Evolutionary conservation across 2,888 invertebrate species (phyloP).

Genomic region (Drosophila pseudotakahashii): DNA sequence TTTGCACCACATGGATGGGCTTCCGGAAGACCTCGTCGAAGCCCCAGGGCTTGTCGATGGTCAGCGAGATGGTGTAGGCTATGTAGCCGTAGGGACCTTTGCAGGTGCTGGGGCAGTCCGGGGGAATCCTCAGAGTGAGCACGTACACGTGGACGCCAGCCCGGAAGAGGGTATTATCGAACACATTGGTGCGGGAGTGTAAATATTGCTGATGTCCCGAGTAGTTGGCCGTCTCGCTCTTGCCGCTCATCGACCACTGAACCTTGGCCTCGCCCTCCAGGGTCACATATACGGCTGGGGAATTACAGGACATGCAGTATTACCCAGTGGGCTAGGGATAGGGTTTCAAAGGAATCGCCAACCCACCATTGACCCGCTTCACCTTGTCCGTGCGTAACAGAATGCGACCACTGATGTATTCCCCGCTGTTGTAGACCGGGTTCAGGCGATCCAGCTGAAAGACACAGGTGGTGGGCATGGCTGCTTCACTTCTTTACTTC

Average conservation of each 20-base stretch:
- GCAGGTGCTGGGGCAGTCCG: slow-evolving; percentile 90
- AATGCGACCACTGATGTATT: slow-evolving; percentile 79
- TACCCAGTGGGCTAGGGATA: background rate
- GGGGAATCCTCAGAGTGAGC: slow-evolving; percentile 87
- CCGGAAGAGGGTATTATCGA: slow-evolving; percentile 76
- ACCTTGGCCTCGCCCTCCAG: slow-evolving; percentile 82
- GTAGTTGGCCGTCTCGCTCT: slow-evolving; percentile 79
- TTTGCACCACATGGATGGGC: slow-evolving; percentile 90
- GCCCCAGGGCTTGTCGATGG: slow-evolving; percentile 92
- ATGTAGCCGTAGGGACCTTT: slow-evolving; percentile 90
- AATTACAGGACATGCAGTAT: slow-evolving; percentile 3
- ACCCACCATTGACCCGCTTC: slow-evolving; percentile 81
- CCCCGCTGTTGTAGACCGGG: slow-evolving; percentile 79
- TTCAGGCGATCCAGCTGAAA: slow-evolving; percentile 81
- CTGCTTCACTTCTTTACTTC: slow-evolving; percentile 20
- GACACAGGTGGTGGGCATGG: slow-evolving; percentile 81
- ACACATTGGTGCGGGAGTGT: slow-evolving; percentile 77
- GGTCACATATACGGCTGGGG: slow-evolving; percentile 79
- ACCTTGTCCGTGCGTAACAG: slow-evolving; percentile 77
- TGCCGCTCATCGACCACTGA: slow-evolving; percentile 82
- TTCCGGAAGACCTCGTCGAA: slow-evolving; percentile 85
- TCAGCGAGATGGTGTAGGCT: slow-evolving; percentile 90
- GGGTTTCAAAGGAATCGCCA: background rate
- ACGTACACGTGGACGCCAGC: slow-evolving; percentile 87
- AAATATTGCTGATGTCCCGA: slow-evolving; percentile 81